Conservation (phyloP, 2,797 vertebrate species). For the Podarcis siculus region DNA sequence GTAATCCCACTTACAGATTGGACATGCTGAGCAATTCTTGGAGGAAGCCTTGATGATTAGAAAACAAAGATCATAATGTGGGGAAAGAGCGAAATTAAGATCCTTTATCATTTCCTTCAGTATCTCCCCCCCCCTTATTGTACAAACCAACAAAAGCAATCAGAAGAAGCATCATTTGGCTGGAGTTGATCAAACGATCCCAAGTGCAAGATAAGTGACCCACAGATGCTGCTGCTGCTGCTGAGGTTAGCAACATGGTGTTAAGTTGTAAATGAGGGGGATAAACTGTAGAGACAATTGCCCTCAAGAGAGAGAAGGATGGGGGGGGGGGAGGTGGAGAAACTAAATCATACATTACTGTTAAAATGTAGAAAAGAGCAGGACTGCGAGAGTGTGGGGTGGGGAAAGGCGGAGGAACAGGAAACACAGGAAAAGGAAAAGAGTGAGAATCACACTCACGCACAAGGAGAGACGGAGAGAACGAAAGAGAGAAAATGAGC, state of each 20-base stretch:
- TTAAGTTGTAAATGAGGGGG: constrained; percentile 41
- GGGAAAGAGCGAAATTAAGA: not conserved
- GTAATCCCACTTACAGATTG: not conserved
- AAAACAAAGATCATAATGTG: not conserved
- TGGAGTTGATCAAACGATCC: constrained; percentile 19
- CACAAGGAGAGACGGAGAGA: constrained; percentile 9
- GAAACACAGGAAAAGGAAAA: constrained; percentile 37
- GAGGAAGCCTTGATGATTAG: not conserved
- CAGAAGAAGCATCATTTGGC: not conserved
- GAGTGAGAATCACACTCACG: constrained; percentile 24
- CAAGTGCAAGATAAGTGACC: constrained; percentile 1
- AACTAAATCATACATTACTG: constrained; percentile 51
- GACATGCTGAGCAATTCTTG: accelerated
- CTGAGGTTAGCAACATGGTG: constrained; percentile 28
- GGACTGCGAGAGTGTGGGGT: not conserved
- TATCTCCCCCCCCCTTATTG: not conserved
- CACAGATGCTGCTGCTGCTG: constrained; percentile 33
- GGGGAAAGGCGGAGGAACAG: not conserved
- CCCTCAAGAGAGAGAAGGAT: constrained; percentile 26
- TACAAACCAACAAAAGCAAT: not conserved
- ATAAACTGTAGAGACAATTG: constrained; percentile 44
- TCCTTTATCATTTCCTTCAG: not conserved
- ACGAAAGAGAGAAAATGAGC: constrained; percentile 56
- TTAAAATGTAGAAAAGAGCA: constrained; percentile 30
- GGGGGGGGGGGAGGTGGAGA: constrained; percentile 10